A percentile compares a stretch with the other conserved stretches of the same genome.
Conservation (phyloP, 2,113 vertebrate genomes). For the Callorhinus ursinus region DNA sequence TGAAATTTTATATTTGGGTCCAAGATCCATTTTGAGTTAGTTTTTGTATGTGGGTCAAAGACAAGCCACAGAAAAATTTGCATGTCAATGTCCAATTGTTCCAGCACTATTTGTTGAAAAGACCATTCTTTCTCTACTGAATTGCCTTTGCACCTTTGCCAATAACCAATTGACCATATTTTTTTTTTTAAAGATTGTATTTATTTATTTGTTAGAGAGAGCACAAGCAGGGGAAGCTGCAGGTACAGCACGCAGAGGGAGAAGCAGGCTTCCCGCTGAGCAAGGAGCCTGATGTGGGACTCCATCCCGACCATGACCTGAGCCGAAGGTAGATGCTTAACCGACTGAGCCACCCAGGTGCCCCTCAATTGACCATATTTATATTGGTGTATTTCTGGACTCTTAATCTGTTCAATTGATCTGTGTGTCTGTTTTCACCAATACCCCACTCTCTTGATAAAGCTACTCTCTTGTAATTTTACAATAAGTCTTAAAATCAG, state of each 20-base stretch:
- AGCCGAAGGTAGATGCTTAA: too few species aligned
- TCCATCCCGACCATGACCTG: too few species aligned
- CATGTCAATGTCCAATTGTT: background rate
- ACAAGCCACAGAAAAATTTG: background rate
- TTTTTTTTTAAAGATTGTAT: too few species aligned
- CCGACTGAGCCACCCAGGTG: too few species aligned
- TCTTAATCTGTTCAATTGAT: background rate
- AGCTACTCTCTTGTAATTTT: background rate
- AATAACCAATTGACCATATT: background rate
- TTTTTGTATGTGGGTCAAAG: background rate
- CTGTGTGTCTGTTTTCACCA: background rate
- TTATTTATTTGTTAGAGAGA: too few species aligned
- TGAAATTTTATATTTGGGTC: constrained; percentile 36
- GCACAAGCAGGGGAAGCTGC: too few species aligned
- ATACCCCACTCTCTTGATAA: background rate
- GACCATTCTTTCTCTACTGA: background rate
- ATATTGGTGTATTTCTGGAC: background rate
- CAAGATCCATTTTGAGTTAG: background rate
- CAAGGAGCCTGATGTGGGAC: too few species aligned
- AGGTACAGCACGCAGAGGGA: too few species aligned
- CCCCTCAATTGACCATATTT: background rate
- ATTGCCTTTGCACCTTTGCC: background rate
- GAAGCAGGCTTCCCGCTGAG: too few species aligned
- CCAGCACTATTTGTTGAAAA: background rate
- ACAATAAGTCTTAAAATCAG: background rate